Conservation (phyloP, 2,888 invertebrate species). For the Frankliniella intonsa region DNA sequence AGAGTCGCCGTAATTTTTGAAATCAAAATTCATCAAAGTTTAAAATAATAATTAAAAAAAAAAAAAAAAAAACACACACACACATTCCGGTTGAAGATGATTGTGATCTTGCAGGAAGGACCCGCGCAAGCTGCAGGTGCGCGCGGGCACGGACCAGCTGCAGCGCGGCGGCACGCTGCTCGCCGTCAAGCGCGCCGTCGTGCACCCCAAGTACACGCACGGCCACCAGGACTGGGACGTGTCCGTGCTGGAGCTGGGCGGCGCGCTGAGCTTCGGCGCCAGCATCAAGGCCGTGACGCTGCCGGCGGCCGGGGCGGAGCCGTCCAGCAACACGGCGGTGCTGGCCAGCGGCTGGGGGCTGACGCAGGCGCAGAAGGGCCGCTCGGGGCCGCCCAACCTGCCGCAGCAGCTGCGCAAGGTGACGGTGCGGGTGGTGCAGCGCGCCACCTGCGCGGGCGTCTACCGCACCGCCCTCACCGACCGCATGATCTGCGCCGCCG, state of each 20-base stretch:
- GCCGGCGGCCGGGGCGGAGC: not conserved
- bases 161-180: not conserved
- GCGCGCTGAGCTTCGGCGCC: not conserved
- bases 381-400: not conserved
- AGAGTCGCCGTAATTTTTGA: too few relatives aligned
- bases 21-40: too few relatives aligned
- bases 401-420: not conserved
- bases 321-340: not conserved
- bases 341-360: constrained; percentile 17
- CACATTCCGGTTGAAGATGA: too few relatives aligned
- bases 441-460: not conserved
- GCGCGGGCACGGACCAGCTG: constrained; percentile 12
- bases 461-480: not conserved
- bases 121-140: not conserved
- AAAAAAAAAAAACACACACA: too few relatives aligned
- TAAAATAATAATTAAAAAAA: too few relatives aligned
- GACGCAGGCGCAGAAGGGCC: not conserved
- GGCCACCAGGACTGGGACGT: not conserved
- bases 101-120: not conserved
- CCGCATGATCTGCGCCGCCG: constrained; percentile 10
- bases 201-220: not conserved
- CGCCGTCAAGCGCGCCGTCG: not conserved
- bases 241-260: not conserved
- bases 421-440: not conserved
- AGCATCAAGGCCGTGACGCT: not conserved